A percentile compares a stretch with the other conserved stretches of the same genome.
phyloP scores from a whole-genome alignment of 2,888 invertebrate species.

The Tachina lurida region DNA sequence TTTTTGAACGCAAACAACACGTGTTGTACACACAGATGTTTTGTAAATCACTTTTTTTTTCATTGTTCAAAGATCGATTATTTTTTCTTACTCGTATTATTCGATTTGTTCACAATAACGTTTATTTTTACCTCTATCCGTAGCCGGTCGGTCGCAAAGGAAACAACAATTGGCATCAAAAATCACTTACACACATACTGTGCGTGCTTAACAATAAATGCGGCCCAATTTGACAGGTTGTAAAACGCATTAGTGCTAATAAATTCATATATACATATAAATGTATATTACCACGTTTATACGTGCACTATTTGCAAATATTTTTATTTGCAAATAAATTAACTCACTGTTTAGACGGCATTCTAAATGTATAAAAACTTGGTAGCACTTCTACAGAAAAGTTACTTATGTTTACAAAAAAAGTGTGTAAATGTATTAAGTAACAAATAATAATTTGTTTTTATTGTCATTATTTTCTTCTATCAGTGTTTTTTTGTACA shows the following conservation, averaged over 20 bases:
- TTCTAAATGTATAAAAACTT: too few relatives aligned
- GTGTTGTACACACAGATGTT: conserved; percentile 64
- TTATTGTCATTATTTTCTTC: too few relatives aligned
- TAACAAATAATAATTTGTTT: too few relatives aligned
- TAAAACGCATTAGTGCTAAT: conserved; percentile 59
- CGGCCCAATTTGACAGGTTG: conserved; percentile 67
- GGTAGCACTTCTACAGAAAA: too few relatives aligned
- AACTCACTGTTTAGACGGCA: too few relatives aligned
- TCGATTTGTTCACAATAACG: not conserved
- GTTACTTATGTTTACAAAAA: too few relatives aligned
- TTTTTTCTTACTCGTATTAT: conserved; percentile 9
- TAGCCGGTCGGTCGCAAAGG: conserved; percentile 4
- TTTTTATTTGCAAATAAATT: too few relatives aligned
- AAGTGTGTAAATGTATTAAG: too few relatives aligned
- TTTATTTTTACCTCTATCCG: not conserved
- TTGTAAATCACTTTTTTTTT: conserved; percentile 55
- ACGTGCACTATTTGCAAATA: too few relatives aligned
- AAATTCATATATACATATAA: not conserved
- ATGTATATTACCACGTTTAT: too few relatives aligned
- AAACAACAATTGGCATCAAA: conserved; percentile 68
- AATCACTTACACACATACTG: conserved; percentile 46
- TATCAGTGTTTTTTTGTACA: too few relatives aligned
- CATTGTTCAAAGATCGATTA: conserved; percentile 51
- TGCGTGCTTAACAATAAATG: conserved; percentile 65
- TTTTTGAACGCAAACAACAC: conserved; percentile 59